These are phyloP conservation scores for Ptychadena robeensis DNA, from an alignment of 2,797 vertebrate genomes.

Conservation along the genomic window DNA sequence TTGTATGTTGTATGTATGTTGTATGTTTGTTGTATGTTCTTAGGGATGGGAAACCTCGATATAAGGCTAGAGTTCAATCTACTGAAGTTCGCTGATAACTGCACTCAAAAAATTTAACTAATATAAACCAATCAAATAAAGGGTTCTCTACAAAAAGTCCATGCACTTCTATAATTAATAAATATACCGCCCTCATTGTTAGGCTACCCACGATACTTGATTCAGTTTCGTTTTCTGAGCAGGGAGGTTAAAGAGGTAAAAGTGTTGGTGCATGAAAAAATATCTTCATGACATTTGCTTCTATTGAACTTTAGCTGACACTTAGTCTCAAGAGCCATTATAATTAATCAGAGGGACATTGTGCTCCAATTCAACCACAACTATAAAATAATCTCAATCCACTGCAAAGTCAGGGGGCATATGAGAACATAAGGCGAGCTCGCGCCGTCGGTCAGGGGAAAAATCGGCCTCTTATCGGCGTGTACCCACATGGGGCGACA, in stretches of 20 bases:
- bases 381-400: slow-evolving; percentile 65
- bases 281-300: slow-evolving; percentile 38
- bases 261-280: background rate
- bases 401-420: slow-evolving; percentile 55
- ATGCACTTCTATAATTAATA: background rate
- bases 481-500: too few species aligned
- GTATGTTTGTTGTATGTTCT: too few species aligned
- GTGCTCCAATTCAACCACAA: slow-evolving; percentile 46
- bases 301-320: slow-evolving; percentile 57
- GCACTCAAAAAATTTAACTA: background rate
- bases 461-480: too few species aligned
- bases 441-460: too few species aligned
- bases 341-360: slow-evolving; percentile 45
- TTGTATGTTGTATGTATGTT: too few species aligned
- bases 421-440: slow-evolving; percentile 64
- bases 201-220: background rate
- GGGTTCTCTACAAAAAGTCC: background rate
- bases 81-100: too few species aligned
- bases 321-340: slow-evolving; percentile 60
- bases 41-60: too few species aligned
- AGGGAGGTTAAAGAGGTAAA: background rate
- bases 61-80: too few species aligned
- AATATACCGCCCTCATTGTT: background rate
- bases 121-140: background rate
- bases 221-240: background rate